phyloP scores from a whole-genome alignment of 2,888 invertebrate genomes.

The Dicycla oo region DNA sequence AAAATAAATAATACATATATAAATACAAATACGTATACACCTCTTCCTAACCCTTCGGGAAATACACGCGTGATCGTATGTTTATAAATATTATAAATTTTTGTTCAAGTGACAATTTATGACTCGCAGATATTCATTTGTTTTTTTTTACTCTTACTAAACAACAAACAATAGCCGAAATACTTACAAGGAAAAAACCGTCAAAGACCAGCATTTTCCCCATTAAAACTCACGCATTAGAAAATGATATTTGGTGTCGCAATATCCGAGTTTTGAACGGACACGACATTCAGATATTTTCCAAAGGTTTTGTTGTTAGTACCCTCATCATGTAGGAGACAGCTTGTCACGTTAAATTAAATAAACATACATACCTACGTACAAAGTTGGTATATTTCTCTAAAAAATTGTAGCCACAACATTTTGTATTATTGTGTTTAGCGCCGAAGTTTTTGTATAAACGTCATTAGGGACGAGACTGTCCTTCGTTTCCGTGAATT shows the following conservation, averaged over 20 bases:
- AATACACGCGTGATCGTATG: no score
- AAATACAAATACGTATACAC: no score
- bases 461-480: slow-evolving; percentile 21
- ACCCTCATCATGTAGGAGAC: slow-evolving; percentile 67
- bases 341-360: slow-evolving; percentile 68
- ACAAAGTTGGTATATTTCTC: slow-evolving; percentile 57
- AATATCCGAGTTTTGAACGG: slow-evolving; percentile 64
- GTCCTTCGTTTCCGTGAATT: slow-evolving; percentile 19
- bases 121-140: no score
- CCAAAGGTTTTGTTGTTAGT: slow-evolving; percentile 65
- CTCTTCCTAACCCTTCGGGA: no score
- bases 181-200: neutral
- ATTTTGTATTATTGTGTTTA: slow-evolving; percentile 45
- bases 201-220: slow-evolving; percentile 25
- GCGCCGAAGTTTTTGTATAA: slow-evolving; percentile 39
- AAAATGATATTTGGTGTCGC: slow-evolving; percentile 59
- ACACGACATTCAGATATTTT: slow-evolving; percentile 68
- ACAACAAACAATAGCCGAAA: no score
- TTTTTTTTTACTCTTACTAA: no score
- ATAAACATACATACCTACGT: slow-evolving; percentile 62
- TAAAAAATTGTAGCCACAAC: slow-evolving; percentile 51
- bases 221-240: slow-evolving; percentile 56
- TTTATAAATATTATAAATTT: no score
- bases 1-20: no score
- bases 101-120: no score